Evolutionary conservation across 2,888 invertebrate species (phyloP), one percentile per base, ranked within the genome.

Genomic region (Lycaena phlaeas): DNA sequence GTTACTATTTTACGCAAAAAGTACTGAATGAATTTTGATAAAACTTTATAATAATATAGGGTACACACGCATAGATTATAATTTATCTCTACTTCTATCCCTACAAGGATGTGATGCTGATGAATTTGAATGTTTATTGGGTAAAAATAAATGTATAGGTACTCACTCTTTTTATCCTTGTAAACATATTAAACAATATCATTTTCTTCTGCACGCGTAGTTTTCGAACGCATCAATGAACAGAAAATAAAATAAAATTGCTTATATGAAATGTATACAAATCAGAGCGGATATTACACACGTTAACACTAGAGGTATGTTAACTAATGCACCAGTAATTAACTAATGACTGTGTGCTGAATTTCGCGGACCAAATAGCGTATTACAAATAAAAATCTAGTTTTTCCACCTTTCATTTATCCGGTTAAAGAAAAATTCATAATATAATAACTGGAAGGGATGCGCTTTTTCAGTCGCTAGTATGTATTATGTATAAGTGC

Each of bases 121-220:
- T n/a, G n/a, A n/a, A n/a, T n/a, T n/a, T n/a, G n/a, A n/a, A n/a
- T n/a, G n/a, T n/a, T n/a, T n/a, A n/a, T n/a, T 75, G 51, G 42
- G 49, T 17, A 47, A 25, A 46, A 38, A 38, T 36, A 44, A 28
- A 42, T 26, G 7, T 26, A 29, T 7, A 40, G 14, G 25, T 27
- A 27, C 27, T 22, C 27, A 28, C 28, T 18, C 10, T 28, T 41
- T 17, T 36, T 38, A 52, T 45, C 49, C 46, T 50, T 9, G 38
- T 40, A 37, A 30, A 41, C 42, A 42, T 50, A 41, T 53, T 22
- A 7, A 34, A 12, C 9, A 34, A 34, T 22, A 34, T 22, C 34
- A 34, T 34, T 22, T 22, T 34, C 14, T 29, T 14, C 15, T 30
- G n/a, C 34, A 34, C 34, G 5, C 14, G 4, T 12, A 22, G 7